A percentile compares a stretch with the other conserved stretches of the same genome.
These are phyloP conservation scores for Drosophila monieri DNA, from an alignment of 2,888 invertebrate genomes.

Conservation along the genomic window DNA sequence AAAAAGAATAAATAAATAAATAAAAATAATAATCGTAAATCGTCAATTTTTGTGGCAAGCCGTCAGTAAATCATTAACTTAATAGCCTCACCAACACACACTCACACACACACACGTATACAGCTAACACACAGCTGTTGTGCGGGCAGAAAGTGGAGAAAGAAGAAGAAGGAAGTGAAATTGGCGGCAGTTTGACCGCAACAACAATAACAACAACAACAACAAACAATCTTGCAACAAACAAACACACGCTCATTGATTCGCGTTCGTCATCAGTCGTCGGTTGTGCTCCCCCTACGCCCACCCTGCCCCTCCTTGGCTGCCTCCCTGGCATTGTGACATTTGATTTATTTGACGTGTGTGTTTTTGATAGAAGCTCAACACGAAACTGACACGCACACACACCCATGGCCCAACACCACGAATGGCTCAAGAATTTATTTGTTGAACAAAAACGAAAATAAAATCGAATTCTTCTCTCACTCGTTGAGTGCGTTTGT, in stretches of 20 bases:
- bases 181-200: constrained; percentile 77
- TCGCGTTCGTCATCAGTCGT: constrained; percentile 68
- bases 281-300: constrained; percentile 10
- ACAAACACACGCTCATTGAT: constrained; percentile 37
- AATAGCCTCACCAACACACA: constrained; percentile 61
- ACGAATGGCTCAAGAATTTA: constrained; percentile 56
- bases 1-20: constrained; percentile 10
- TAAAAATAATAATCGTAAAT: constrained; percentile 34
- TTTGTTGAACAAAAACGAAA: constrained; percentile 55
- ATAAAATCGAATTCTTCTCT: constrained; percentile 55
- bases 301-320: not conserved
- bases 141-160: constrained; percentile 11
- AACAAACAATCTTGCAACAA: constrained; percentile 28
- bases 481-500: constrained; percentile 38
- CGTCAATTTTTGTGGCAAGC: constrained; percentile 68
- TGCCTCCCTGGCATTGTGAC: constrained; percentile 75
- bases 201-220: constrained; percentile 41
- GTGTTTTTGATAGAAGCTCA: constrained; percentile 82
- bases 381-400: constrained; percentile 78
- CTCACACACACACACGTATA: constrained; percentile 3
- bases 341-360: constrained; percentile 83
- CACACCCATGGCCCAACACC: constrained; percentile 51
- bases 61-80: constrained; percentile 78
- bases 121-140: constrained; percentile 47
- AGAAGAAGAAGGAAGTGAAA: constrained; percentile 52